Percentiles rank a stretch among this genome's conserved stretches.
Evolutionary conservation across 1,140 invertebrate species (phyloP).

Genomic region (Asbolus verrucosus): DNA sequence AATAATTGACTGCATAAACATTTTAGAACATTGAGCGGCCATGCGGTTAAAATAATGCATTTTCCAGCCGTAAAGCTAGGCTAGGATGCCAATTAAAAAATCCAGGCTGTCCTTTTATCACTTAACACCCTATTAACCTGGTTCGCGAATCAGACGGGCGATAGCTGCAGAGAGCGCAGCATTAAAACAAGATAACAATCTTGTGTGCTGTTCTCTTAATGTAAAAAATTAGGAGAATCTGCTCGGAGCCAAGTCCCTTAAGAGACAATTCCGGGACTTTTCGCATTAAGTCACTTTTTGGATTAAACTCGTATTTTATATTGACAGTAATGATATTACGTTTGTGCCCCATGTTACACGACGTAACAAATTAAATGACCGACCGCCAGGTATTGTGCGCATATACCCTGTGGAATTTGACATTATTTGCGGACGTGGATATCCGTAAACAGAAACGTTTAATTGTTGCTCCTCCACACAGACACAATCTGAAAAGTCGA

Average conservation of each 20-base stretch:
- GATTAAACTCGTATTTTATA: slow-evolving; percentile 35
- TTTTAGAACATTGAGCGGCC: too few species aligned
- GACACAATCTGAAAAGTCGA: background rate
- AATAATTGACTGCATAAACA: too few species aligned
- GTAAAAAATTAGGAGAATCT: slow-evolving; percentile 35
- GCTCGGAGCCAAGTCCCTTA: slow-evolving; percentile 15
- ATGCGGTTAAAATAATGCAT: background rate
- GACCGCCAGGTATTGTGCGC: background rate
- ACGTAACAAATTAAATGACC: slow-evolving; percentile 20
- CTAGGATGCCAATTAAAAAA: background rate
- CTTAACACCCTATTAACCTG: slow-evolving; percentile 38
- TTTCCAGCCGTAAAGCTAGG: too few species aligned
- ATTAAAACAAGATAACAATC: slow-evolving; percentile 39
- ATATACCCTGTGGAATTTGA: background rate
- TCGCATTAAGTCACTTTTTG: slow-evolving; percentile 27
- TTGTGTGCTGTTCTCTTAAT: slow-evolving; percentile 22
- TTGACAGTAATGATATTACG: slow-evolving; percentile 31
- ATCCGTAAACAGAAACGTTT: too few species aligned
- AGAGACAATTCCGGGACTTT: slow-evolving; percentile 21
- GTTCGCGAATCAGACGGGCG: slow-evolving; percentile 21
- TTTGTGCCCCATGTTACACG: slow-evolving; percentile 16
- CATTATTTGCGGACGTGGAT: background rate
- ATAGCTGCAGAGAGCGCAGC: slow-evolving; percentile 12
- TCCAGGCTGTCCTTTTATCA: slow-evolving; percentile 9
- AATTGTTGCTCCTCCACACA: too few species aligned